Evolutionary conservation across 2,797 vertebrate genomes (phyloP).

Genomic region (Trachops cirrhosus): DNA sequence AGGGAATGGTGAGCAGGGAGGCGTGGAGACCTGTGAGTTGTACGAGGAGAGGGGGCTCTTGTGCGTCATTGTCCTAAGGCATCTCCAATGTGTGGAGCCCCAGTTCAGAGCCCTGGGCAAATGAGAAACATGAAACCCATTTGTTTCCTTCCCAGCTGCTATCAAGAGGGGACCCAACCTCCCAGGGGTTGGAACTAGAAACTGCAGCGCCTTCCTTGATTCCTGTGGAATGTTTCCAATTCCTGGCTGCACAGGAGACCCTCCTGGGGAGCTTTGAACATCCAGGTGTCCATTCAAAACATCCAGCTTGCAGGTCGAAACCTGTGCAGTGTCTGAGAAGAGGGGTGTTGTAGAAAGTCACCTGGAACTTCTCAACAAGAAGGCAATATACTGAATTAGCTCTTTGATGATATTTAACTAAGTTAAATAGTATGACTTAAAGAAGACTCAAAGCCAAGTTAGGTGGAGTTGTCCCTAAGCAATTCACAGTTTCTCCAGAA

Average conservation of each 20-base stretch:
- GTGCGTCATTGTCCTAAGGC: too few species aligned
- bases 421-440: neutral
- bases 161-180: neutral
- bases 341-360: neutral
- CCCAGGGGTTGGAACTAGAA: neutral
- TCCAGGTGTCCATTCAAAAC: neutral
- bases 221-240: neutral
- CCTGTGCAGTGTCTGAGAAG: neutral
- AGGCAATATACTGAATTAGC: neutral
- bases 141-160: neutral
- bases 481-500: neutral
- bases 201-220: neutral
- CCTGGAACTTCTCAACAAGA: too few species aligned
- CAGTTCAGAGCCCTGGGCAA: neutral
- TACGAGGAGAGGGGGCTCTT: neutral
- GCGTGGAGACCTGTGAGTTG: rapidly evolving
- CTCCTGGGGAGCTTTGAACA: neutral
- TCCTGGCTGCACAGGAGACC: neutral
- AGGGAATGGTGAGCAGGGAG: too few species aligned
- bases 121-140: neutral
- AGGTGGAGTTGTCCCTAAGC: neutral
- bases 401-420: neutral
- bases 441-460: neutral
- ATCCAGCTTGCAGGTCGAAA: too few species aligned
- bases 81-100: too few species aligned